Evolutionary conservation across 1,140 invertebrate species (phyloP), one percentile per base, ranked within the genome.

Genomic region (Panagrolaimus sp.): DNA sequence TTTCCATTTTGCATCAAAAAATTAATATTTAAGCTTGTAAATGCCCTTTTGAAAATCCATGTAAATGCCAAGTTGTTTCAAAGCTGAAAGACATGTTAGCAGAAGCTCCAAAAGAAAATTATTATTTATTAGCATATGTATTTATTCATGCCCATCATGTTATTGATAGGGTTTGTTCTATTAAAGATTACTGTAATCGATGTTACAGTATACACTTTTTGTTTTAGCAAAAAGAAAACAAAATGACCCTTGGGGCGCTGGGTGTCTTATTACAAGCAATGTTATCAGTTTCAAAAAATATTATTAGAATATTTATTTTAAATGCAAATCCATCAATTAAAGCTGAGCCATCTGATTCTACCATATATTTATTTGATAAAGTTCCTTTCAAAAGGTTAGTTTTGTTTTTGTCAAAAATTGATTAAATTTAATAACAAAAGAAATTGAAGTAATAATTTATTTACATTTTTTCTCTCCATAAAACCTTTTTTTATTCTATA

Each of bases 181-280:
- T 4, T 38, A 38, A 38, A 2, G n/a, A n/a, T n/a, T n/a, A n/a
- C n/a, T n/a, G n/a, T n/a, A 4, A 4, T 38, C 32, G 32, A 38
- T 2, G 32, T 2, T 38, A 38, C 32, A 7, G 32, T 38, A 38
- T 38, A n/a, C n/a, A n/a, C n/a, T n/a, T n/a, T n/a, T n/a, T 38
- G 2, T 38, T 38, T 4, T 63, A 78, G 78, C 43, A 72, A 45
- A 62, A 69, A n/a, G 52, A 24, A n/a, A 78, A 78, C 74, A 78
- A 78, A 63, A 78, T 78, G 77, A 76, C 46, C 43, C 66, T 78
- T 43, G 28, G 46, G 7, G 76, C 78, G 0, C 58, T 78, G 24
- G 77, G 77, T 4, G 72, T 80, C 17, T 46, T 78, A 12, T 70
- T 80, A 12, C 77, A 78, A 58, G 69, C 78, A 43, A 79, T 76